Conservation (phyloP, 35 echinoderm and acorn worm species). For the Acanthaster planci region DNA sequence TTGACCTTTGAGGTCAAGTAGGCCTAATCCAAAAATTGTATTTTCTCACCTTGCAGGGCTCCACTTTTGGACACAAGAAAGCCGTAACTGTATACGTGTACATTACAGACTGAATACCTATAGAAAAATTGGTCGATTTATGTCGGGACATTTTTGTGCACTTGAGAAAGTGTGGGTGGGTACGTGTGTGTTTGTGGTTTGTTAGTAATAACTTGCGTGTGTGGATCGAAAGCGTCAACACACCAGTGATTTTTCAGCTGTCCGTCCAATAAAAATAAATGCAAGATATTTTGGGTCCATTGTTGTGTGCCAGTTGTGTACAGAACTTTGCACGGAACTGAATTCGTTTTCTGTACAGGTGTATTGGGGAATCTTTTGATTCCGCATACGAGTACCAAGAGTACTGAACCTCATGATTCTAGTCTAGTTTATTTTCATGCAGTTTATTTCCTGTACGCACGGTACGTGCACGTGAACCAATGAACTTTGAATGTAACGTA, state of each 20-base stretch:
- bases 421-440: conserved; percentile 23
- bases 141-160: too few relatives aligned
- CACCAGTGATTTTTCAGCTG: background rate
- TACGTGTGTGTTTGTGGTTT: conserved; percentile 7
- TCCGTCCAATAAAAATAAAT: conserved; percentile 18
- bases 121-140: too few relatives aligned
- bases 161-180: background rate
- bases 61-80: too few relatives aligned
- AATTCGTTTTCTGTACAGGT: conserved; percentile 14
- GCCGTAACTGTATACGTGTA: too few relatives aligned
- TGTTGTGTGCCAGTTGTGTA: background rate
- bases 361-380: background rate
- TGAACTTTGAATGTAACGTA: background rate
- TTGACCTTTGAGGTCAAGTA: too few relatives aligned
- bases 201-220: background rate
- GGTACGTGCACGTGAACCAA: background rate
- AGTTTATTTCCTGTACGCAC: background rate
- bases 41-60: too few relatives aligned
- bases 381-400: too few relatives aligned
- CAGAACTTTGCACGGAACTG: background rate
- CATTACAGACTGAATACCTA: too few relatives aligned
- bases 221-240: background rate
- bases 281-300: background rate
- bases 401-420: too few relatives aligned
- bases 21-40: too few relatives aligned